Conservation (phyloP, 2,113 vertebrate genomes). For the Rhadina sibilatrix region DNA sequence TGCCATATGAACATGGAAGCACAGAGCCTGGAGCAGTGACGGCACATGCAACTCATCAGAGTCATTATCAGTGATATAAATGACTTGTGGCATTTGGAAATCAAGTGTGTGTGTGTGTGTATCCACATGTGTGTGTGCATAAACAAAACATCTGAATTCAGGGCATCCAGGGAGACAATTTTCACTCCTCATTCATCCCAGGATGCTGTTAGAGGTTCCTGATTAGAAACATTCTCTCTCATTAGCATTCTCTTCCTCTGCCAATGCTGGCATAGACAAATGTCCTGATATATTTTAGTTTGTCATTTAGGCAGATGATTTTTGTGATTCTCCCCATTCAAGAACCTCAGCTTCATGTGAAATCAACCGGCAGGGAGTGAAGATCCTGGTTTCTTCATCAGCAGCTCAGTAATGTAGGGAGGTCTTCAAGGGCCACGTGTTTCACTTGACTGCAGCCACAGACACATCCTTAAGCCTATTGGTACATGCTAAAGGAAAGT, state of each 20-base stretch:
- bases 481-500: neutral
- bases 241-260: conserved; percentile 3
- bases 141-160: conserved; percentile 39
- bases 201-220: conserved; percentile 12
- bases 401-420: neutral
- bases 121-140: neutral
- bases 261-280: neutral
- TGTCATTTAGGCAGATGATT: neutral
- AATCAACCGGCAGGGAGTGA: neutral
- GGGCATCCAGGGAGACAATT: conserved; percentile 30
- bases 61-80: conserved; percentile 42
- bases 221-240: conserved; percentile 44
- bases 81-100: conserved; percentile 42
- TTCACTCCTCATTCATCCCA: conserved; percentile 25
- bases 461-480: neutral
- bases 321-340: neutral
- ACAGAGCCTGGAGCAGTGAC: neutral
- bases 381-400: neutral
- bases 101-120: neutral
- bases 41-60: conserved; percentile 13
- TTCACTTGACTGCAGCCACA: neutral
- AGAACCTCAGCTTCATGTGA: neutral
- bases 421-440: neutral
- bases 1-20: neutral
- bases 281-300: neutral